These are phyloP conservation scores for Lasioglossum albipes DNA, from an alignment of 1,140 invertebrate species.

Conservation along the genomic window DNA sequence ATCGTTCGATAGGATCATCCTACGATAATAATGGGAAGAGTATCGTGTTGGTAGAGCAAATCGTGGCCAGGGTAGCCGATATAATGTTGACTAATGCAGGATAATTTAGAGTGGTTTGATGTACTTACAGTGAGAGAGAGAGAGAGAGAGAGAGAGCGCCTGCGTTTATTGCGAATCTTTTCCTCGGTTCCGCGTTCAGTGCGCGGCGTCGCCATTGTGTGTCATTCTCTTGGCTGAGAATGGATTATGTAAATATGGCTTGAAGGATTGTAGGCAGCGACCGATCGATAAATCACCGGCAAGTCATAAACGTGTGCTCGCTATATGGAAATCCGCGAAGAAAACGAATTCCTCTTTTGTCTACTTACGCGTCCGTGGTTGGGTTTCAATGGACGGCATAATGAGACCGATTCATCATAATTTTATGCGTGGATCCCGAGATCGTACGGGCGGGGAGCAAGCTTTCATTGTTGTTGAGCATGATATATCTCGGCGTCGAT, in stretches of 20 bases:
- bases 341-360: slow-evolving; percentile 26
- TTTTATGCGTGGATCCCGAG: slow-evolving; percentile 22
- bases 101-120: slow-evolving; percentile 52
- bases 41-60: not conserved
- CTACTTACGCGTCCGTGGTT: slow-evolving; percentile 39
- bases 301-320: slow-evolving; percentile 35
- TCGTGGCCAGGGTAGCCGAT: slow-evolving; percentile 14
- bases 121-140: too few species aligned
- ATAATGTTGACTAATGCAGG: slow-evolving; percentile 33
- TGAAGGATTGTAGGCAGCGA: slow-evolving; percentile 44
- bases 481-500: slow-evolving; percentile 25
- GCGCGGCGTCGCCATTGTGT: slow-evolving; percentile 37
- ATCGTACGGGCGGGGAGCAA: not conserved
- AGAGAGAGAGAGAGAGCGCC: too few species aligned
- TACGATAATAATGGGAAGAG: not conserved
- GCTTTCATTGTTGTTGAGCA: not conserved
- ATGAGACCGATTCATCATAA: slow-evolving; percentile 38
- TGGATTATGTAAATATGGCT: slow-evolving; percentile 49
- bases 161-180: slow-evolving; percentile 42
- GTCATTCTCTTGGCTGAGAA: slow-evolving; percentile 28
- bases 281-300: slow-evolving; percentile 41
- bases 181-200: slow-evolving; percentile 2
- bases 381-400: slow-evolving; percentile 35
- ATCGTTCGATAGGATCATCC: too few species aligned
- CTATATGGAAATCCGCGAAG: slow-evolving; percentile 35